Evolutionary conservation across 2,888 invertebrate species (phyloP).

Genomic region (Euphydryas editha): DNA sequence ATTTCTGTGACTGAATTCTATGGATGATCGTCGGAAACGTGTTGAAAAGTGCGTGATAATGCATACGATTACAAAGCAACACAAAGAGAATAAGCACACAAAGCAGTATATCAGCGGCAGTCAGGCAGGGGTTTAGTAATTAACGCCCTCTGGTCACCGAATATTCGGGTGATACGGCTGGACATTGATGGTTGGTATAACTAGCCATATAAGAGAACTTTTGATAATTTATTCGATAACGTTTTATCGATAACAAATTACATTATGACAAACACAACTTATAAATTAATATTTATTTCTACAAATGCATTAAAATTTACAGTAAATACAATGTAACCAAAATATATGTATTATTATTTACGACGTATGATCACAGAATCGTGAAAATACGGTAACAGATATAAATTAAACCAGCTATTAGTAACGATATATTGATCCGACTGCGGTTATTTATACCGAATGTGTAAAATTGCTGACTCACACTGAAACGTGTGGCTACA

Average conservation of each 20-base stretch:
- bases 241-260: too few species aligned
- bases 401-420: constrained; percentile 17
- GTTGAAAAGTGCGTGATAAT: not conserved
- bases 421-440: constrained; percentile 22
- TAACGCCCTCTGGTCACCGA: constrained; percentile 4
- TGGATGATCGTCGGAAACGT: not conserved
- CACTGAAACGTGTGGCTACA: constrained; percentile 21
- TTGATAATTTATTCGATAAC: not conserved
- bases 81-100: constrained; percentile 22
- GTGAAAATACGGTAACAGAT: constrained; percentile 9
- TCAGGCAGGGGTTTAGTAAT: constrained; percentile 8
- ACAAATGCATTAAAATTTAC: not conserved
- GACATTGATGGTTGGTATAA: not conserved
- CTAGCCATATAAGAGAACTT: not conserved
- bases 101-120: constrained; percentile 8
- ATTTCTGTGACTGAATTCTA: not conserved
- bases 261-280: not conserved
- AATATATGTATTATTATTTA: not conserved
- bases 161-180: not conserved
- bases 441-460: constrained; percentile 27
- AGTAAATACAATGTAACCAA: too few species aligned
- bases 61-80: constrained; percentile 9
- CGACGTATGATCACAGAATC: not conserved
- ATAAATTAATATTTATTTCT: not conserved
- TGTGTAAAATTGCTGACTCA: constrained; percentile 25